These are phyloP conservation scores for Torymus aiolomorphi DNA, from an alignment of 2,888 invertebrate genomes.

Conservation along the genomic window DNA sequence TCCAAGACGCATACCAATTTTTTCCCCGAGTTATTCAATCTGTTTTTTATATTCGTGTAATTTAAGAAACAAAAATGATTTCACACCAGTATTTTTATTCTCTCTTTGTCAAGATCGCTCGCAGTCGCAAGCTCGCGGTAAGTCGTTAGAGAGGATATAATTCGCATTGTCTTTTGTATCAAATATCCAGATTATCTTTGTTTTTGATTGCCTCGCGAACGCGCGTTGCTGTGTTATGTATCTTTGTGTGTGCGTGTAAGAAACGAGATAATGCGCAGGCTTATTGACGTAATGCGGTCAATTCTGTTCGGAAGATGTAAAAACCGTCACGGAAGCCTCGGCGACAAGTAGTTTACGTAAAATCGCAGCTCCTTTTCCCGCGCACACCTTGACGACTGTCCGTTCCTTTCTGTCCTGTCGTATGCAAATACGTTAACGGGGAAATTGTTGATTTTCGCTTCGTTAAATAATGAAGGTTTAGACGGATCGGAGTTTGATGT, in stretches of 20 bases:
- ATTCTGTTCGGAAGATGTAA: conserved; percentile 31
- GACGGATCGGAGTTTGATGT: neutral
- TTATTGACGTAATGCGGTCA: conserved; percentile 45
- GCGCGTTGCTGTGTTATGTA: neutral
- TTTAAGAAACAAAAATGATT: too few relatives aligned
- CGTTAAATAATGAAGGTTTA: too few relatives aligned
- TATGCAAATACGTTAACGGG: too few relatives aligned
- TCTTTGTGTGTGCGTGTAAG: neutral
- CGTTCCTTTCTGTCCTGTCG: too few relatives aligned
- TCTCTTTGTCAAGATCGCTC: too few relatives aligned
- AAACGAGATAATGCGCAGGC: conserved; percentile 28
- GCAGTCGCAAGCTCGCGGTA: too few relatives aligned
- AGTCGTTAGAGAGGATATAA: neutral
- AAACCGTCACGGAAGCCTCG: conserved; percentile 17
- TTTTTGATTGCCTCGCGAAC: conserved; percentile 11
- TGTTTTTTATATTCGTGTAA: too few relatives aligned
- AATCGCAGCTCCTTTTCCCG: neutral
- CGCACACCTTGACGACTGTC: too few relatives aligned
- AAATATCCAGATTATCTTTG: conserved; percentile 45
- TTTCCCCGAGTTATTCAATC: too few relatives aligned
- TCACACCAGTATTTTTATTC: too few relatives aligned
- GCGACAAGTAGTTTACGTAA: conserved; percentile 23
- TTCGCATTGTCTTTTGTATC: conserved; percentile 27
- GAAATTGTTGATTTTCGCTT: too few relatives aligned
- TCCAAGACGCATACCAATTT: too few relatives aligned